Conservation (phyloP, 2,797 vertebrate species). For the Siniperca undulata region DNA sequence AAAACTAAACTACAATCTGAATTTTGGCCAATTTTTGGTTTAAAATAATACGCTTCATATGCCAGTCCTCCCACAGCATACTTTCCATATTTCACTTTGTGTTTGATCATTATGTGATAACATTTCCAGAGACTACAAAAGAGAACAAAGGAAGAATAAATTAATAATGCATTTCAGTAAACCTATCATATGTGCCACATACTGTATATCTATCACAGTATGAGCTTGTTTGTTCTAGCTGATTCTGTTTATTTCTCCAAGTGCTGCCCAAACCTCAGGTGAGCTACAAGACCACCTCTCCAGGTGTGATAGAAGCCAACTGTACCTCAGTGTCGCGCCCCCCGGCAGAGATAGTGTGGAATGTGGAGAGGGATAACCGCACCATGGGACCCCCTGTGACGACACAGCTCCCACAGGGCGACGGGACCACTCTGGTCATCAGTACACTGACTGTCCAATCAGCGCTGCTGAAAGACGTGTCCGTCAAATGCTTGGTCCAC, state of each 20-base stretch:
- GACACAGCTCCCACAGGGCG: slow-evolving; percentile 66
- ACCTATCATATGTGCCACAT: not conserved
- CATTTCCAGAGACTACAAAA: not conserved
- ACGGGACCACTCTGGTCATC: slow-evolving; percentile 86
- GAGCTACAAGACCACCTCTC: slow-evolving; percentile 84
- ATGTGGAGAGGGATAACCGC: slow-evolving; percentile 86
- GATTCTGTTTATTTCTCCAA: slow-evolving; percentile 44
- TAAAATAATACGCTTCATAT: not conserved
- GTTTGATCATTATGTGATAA: not conserved
- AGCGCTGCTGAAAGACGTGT: slow-evolving; percentile 86
- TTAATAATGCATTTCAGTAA: not conserved
- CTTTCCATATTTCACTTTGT: not conserved
- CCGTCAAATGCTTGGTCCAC: slow-evolving; percentile 88
- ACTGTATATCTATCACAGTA: not conserved
- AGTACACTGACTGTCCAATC: slow-evolving; percentile 84
- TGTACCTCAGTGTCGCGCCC: slow-evolving; percentile 85
- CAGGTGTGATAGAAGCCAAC: slow-evolving; percentile 87
- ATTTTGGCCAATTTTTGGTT: not conserved
- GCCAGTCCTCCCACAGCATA: not conserved
- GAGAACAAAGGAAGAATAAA: not conserved
- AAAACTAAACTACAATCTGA: not conserved
- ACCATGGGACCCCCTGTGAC: slow-evolving; percentile 82
- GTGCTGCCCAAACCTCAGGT: slow-evolving; percentile 89
- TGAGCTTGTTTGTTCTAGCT: not conserved
- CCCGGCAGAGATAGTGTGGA: slow-evolving; percentile 86